Conservation (phyloP, 2,113 vertebrate species). For the Corvus hawaiiensis region DNA sequence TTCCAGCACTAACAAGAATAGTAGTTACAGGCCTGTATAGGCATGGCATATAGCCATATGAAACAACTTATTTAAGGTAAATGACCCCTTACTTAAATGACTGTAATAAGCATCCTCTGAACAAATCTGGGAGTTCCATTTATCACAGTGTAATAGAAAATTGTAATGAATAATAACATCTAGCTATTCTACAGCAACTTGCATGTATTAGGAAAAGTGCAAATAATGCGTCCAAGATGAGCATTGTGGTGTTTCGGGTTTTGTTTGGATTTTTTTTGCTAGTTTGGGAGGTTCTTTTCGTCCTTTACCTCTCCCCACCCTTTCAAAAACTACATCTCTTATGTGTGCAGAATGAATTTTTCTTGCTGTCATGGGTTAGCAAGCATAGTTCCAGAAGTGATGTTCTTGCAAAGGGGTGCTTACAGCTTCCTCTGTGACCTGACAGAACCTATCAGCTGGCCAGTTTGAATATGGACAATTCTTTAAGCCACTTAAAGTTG, state of each 20-base stretch:
- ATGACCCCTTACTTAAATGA: slow-evolving; percentile 93
- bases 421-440: too few species aligned
- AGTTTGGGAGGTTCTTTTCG: not conserved
- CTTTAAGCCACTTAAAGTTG: too few species aligned
- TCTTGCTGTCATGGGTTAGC: not conserved
- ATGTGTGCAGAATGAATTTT: slow-evolving; percentile 29
- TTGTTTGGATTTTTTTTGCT: not conserved
- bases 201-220: slow-evolving; percentile 51
- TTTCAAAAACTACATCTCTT: not conserved
- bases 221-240: slow-evolving; percentile 15
- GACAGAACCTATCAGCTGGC: too few species aligned
- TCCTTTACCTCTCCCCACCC: not conserved
- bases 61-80: slow-evolving; percentile 94
- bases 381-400: too few species aligned
- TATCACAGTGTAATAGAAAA: slow-evolving; percentile 91
- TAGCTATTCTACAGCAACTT: slow-evolving; percentile 57
- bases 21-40: slow-evolving; percentile 77
- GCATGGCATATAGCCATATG: slow-evolving; percentile 68
- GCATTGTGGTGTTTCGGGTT: not conserved
- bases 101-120: slow-evolving; percentile 83
- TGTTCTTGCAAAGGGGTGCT: too few species aligned
- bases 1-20: slow-evolving; percentile 73
- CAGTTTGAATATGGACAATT: too few species aligned
- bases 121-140: slow-evolving; percentile 86
- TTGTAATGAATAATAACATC: slow-evolving; percentile 90